Evolutionary conservation across 2,888 invertebrate species (phyloP).

Genomic region (Tenodera sinensis): DNA sequence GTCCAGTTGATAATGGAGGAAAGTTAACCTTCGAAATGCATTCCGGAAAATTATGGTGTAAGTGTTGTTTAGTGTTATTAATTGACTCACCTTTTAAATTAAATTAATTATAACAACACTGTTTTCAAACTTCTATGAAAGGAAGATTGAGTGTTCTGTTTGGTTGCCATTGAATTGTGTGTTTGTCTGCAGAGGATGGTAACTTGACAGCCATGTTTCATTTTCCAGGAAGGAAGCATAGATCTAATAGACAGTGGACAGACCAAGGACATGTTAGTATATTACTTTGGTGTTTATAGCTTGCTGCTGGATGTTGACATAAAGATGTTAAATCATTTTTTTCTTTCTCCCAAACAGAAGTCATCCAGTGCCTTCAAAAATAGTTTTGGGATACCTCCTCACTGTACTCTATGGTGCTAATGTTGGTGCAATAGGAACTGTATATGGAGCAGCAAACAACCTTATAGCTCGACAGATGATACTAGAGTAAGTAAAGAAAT

Average conservation of each 20-base stretch:
- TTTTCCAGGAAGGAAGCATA: neutral
- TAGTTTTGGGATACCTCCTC: neutral
- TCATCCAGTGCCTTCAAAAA: neutral
- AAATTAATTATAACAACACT: too few species aligned
- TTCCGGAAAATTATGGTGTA: too few species aligned
- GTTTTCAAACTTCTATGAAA: too few species aligned
- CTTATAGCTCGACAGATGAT: neutral
- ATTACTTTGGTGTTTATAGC: neutral
- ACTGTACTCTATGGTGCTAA: neutral
- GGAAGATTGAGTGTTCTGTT: too few species aligned
- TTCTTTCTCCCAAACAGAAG: neutral
- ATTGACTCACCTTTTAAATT: too few species aligned
- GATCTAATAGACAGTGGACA: neutral
- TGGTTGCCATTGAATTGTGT: too few species aligned
- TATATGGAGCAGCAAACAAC: neutral
- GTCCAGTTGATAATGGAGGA: too few species aligned
- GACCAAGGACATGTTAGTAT: neutral
- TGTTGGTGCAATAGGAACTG: neutral
- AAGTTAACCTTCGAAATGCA: too few species aligned
- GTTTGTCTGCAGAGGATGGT: neutral
- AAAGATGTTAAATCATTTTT: neutral
- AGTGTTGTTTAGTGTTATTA: too few species aligned
- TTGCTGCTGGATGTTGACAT: neutral
- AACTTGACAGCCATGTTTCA: neutral
- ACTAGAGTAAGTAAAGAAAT: neutral